These are phyloP conservation scores for Montipora capitata DNA, from an alignment of 92 coral and sea anemone genomes.

Conservation along the genomic window DNA sequence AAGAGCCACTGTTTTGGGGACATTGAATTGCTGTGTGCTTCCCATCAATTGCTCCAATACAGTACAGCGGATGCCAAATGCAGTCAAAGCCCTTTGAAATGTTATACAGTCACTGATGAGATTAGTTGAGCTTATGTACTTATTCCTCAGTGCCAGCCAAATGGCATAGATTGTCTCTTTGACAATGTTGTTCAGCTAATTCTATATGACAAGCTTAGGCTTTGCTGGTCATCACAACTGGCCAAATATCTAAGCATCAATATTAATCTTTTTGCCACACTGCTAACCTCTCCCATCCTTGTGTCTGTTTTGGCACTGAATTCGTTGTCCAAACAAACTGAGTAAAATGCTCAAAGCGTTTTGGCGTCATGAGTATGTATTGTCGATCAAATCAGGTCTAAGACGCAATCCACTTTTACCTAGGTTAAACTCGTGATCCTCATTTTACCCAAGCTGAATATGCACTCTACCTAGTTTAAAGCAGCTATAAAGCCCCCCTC, in stretches of 20 bases:
- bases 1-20: conserved; percentile 25
- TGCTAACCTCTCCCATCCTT: conserved; percentile 53
- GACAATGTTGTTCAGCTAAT: conserved; percentile 47
- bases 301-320: conserved; percentile 34
- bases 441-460: too few species aligned
- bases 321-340: conserved; percentile 37
- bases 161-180: conserved; percentile 68
- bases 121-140: conserved; percentile 59
- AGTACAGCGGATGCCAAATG: conserved; percentile 65
- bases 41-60: neutral
- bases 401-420: too few species aligned
- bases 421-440: too few species aligned
- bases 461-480: too few species aligned
- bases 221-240: conserved; percentile 12
- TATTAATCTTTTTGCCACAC: neutral
- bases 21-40: conserved; percentile 71
- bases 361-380: conserved; percentile 19
- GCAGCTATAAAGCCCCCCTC: too few species aligned
- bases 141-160: conserved; percentile 53
- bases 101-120: conserved; percentile 53
- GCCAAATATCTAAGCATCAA: conserved; percentile 62
- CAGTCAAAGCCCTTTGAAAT: conserved; percentile 61
- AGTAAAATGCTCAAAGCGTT: neutral
- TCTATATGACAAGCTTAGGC: neutral
- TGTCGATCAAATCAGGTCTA: too few species aligned